Base-by-base conservation (phyloP, 2,113 vertebrate genomes). In the Spheniscus mendiculus region DNA sequence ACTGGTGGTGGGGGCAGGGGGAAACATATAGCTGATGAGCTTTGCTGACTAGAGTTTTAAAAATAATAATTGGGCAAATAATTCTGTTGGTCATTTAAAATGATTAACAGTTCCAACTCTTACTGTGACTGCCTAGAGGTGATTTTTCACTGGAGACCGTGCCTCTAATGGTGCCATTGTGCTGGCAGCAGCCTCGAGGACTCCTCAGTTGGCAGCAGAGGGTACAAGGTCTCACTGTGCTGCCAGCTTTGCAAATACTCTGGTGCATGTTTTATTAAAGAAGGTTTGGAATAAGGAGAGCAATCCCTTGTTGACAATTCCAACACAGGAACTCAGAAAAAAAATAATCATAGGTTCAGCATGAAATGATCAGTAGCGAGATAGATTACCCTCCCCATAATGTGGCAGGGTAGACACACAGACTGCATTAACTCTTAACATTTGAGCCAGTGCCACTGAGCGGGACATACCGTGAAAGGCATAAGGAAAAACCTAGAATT, bases 401-500 rank as follows among this genome's bases (percentile, higher is more conserved):
- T 0, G 12, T 11, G 30, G 52, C 66, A 92, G 58, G 30, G 49
- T 26, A 76, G 52, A 29, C 40, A 42, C 26, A 44, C 13, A 13
- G 21, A 29, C n/a, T 19, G 40, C 66, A 20, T 9, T 22, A 40
- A 38, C 36, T 53, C 45, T 11, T 21, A 25, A 10, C 13, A 16
- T 11, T 12, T n/a, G 36, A 1, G 3, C 20, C 40, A 61, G 32
- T 53, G 47, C 25, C 45, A 30, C 29, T 29, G 23, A 47, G 44
- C 36, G 67, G 32, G 49, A 50, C 21, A 32, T 4, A 10, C 8
- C 0, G 0, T 1, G 30, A 63, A 63, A 72, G 6, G 8, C 15
- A 8, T 2, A 25, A 29, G 34, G 47, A 74, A 79, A 70, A 62
- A 29, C 3, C n/a, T 16, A 70, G 42, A 49, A 77, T 62, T 29